Evolutionary conservation across 1,140 invertebrate species (phyloP).

Genomic region (Augochlora pura): DNA sequence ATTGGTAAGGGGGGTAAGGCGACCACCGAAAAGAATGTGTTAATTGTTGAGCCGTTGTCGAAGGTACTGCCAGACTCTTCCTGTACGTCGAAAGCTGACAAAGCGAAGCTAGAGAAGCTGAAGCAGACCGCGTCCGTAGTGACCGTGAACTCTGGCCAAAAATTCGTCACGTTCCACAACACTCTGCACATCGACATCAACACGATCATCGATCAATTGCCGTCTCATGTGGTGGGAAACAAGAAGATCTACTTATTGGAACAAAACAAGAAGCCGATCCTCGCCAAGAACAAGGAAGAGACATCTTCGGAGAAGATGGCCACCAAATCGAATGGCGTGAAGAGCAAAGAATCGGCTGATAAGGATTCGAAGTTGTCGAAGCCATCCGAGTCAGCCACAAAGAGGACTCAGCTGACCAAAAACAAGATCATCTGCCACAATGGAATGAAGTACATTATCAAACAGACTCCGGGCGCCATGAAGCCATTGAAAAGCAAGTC

Average conservation of each 20-base stretch:
- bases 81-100: neutral
- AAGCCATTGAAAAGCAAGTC: neutral
- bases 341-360: neutral
- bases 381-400: neutral
- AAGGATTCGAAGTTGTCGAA: neutral
- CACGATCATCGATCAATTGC: slow-evolving; percentile 65
- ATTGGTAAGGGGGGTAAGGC: neutral
- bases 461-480: neutral
- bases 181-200: slow-evolving; percentile 62
- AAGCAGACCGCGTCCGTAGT: slow-evolving; percentile 50
- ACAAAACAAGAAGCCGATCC: slow-evolving; percentile 49
- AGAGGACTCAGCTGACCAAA: neutral
- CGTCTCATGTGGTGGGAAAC: slow-evolving; percentile 58
- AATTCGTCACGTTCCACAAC: slow-evolving; percentile 64
- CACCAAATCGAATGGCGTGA: neutral
- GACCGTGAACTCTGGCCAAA: slow-evolving; percentile 54
- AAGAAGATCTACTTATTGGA: slow-evolving; percentile 68
- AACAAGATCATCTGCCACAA: slow-evolving; percentile 57
- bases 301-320: neutral
- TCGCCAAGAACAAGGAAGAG: slow-evolving; percentile 1
- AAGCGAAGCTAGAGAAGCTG: slow-evolving; percentile 15
- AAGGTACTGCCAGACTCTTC: neutral
- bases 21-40: neutral
- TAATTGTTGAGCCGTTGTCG: neutral
- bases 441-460: slow-evolving; percentile 62